Conservation (phyloP, 92 coral and sea anemone genomes). For the Porites rus region DNA sequence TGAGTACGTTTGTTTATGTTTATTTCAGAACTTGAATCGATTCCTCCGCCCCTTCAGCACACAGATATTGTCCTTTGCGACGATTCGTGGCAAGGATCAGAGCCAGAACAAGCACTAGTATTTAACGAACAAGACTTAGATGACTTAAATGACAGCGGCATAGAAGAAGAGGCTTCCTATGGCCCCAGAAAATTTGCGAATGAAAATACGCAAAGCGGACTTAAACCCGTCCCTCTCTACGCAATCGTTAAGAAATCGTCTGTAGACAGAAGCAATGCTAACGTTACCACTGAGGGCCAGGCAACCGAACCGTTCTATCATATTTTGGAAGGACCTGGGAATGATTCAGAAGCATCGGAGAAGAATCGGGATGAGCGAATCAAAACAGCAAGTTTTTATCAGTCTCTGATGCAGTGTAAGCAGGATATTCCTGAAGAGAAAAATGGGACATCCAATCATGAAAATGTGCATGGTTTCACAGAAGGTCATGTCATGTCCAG, state of each 20-base stretch:
- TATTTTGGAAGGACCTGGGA: conserved; percentile 34
- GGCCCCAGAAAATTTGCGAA: background rate
- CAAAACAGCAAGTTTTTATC: conserved; percentile 31
- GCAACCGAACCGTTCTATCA: conserved; percentile 17
- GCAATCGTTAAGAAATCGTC: background rate
- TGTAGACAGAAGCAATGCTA: background rate
- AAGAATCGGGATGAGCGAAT: background rate
- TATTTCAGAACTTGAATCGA: background rate
- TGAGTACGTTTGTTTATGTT: background rate
- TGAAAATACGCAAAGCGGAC: background rate
- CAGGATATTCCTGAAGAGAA: background rate
- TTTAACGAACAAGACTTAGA: conserved; percentile 12
- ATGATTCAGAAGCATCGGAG: background rate
- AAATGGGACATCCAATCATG: background rate
- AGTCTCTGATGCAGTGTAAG: background rate
- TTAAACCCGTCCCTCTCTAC: background rate
- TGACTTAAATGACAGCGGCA: conserved; percentile 19
- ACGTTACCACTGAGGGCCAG: background rate
- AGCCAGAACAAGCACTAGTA: background rate
- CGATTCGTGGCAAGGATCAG: background rate
- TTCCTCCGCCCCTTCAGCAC: background rate
- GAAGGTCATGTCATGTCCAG: background rate
- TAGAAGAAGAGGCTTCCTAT: conserved; percentile 18
- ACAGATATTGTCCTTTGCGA: background rate
- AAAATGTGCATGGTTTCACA: background rate